Evolutionary conservation across 1,140 invertebrate species (phyloP).

Genomic region (Dicyema japonicum): DNA sequence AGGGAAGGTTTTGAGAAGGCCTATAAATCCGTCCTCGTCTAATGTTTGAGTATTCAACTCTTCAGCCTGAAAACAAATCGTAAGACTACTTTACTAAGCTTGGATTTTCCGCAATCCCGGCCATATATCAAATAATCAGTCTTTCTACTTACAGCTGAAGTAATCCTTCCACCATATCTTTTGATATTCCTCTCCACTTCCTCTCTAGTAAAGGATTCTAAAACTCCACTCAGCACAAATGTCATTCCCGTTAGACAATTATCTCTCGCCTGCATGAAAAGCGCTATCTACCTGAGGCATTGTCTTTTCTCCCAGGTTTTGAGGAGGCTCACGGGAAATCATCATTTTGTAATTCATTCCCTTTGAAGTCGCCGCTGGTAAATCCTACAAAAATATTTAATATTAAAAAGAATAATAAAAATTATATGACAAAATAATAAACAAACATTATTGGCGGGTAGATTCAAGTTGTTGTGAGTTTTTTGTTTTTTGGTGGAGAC

Average conservation of each 20-base stretch:
- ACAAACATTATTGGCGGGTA: too few species aligned
- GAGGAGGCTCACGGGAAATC: too few species aligned
- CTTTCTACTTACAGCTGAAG: constrained; percentile 37
- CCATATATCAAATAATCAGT: constrained; percentile 47
- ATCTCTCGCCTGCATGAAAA: too few species aligned
- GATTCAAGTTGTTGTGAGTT: too few species aligned
- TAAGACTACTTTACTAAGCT: constrained; percentile 31
- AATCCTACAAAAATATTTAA: too few species aligned
- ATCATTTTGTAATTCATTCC: too few species aligned
- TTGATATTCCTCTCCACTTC: constrained; percentile 37
- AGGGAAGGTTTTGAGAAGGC: constrained; percentile 32
- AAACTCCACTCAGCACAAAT: constrained; percentile 50
- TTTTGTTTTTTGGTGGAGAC: too few species aligned
- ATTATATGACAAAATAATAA: too few species aligned
- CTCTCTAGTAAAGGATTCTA: constrained; percentile 50
- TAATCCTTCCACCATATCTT: constrained; percentile 42
- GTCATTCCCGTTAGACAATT: constrained; percentile 36
- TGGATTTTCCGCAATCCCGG: constrained; percentile 43
- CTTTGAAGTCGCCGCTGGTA: too few species aligned
- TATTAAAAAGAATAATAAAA: too few species aligned
- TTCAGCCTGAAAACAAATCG: constrained; percentile 22
- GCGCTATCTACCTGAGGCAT: too few species aligned
- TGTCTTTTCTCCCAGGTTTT: too few species aligned
- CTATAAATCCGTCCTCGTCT: constrained; percentile 44
- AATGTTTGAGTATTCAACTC: constrained; percentile 32